A percentile compares a stretch with the other conserved stretches of the same genome.
These are phyloP conservation scores for Villa cingulata DNA, from an alignment of 2,888 invertebrate species.

Conservation along the genomic window DNA sequence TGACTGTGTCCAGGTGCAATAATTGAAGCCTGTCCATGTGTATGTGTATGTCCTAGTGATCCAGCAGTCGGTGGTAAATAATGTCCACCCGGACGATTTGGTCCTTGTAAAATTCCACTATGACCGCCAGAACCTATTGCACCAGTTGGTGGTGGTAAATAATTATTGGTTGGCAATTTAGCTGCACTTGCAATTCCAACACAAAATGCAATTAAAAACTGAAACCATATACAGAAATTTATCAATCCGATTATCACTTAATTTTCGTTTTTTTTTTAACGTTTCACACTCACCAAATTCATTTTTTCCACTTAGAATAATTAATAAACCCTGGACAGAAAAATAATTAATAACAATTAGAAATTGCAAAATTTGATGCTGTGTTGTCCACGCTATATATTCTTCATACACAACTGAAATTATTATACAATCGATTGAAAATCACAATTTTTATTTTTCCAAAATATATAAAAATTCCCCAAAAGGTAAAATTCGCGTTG, in stretches of 20 bases:
- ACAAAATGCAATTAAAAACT: constrained; percentile 15
- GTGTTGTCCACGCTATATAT: too few species aligned
- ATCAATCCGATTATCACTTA: constrained; percentile 10
- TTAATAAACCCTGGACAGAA: constrained; percentile 4
- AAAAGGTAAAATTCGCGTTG: too few species aligned
- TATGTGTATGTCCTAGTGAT: not conserved
- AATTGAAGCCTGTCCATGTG: constrained; percentile 6
- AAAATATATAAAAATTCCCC: too few species aligned
- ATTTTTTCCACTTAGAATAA: constrained; percentile 7
- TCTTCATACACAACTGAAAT: too few species aligned
- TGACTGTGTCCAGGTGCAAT: constrained; percentile 1
- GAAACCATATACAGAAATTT: constrained; percentile 8
- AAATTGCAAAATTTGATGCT: too few species aligned
- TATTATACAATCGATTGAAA: too few species aligned
- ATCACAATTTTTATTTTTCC: too few species aligned
- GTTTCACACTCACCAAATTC: constrained; percentile 11
- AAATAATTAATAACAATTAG: too few species aligned
- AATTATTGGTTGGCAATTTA: constrained; percentile 24
- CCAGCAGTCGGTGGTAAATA: constrained; percentile 19
- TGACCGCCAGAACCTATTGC: constrained; percentile 18
- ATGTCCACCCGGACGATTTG: constrained; percentile 19
- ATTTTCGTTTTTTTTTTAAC: not conserved
- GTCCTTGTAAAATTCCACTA: constrained; percentile 17
- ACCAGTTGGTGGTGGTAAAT: constrained; percentile 24
- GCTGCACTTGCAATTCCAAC: constrained; percentile 20